Conservation (phyloP, 1,140 invertebrate species). For the Diploscapter pachys region DNA sequence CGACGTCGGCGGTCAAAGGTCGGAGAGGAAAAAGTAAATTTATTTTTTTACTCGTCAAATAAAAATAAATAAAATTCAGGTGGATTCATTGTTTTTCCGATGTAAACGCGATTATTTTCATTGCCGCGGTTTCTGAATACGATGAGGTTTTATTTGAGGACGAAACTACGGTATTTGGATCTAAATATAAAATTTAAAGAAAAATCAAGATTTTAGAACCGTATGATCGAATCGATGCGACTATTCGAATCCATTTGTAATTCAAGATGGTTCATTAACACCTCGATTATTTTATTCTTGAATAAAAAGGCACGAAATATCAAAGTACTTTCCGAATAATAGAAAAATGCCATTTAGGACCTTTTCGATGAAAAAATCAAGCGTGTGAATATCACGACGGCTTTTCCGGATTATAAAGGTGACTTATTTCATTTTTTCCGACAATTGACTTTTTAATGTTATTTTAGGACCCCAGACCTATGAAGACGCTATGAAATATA, state of each 20-base stretch:
- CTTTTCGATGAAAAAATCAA: constrained; percentile 35
- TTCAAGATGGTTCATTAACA: constrained; percentile 61
- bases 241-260: constrained; percentile 63
- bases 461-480: constrained; percentile 41
- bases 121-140: constrained; percentile 58
- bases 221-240: constrained; percentile 61
- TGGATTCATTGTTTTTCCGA: constrained; percentile 65
- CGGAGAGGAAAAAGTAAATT: constrained; percentile 60
- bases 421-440: constrained; percentile 85
- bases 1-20: constrained; percentile 64
- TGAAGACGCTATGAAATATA: constrained; percentile 40
- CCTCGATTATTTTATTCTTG: constrained; percentile 60
- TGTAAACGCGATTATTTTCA: constrained; percentile 62
- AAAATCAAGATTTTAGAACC: constrained; percentile 58
- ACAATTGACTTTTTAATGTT: neutral
- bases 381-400: constrained; percentile 60
- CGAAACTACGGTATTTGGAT: constrained; percentile 51
- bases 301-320: constrained; percentile 63
- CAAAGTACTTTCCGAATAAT: constrained; percentile 57
- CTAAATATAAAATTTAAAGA: neutral
- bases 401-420: constrained; percentile 75
- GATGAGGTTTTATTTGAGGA: constrained; percentile 59
- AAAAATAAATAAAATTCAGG: no score
- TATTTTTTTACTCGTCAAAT: no score
- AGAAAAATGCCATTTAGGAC: constrained; percentile 46